Percentiles rank a stretch among this genome's conserved stretches.
Conservation (phyloP, 2,113 vertebrate genomes). For the Candoia aspera region DNA sequence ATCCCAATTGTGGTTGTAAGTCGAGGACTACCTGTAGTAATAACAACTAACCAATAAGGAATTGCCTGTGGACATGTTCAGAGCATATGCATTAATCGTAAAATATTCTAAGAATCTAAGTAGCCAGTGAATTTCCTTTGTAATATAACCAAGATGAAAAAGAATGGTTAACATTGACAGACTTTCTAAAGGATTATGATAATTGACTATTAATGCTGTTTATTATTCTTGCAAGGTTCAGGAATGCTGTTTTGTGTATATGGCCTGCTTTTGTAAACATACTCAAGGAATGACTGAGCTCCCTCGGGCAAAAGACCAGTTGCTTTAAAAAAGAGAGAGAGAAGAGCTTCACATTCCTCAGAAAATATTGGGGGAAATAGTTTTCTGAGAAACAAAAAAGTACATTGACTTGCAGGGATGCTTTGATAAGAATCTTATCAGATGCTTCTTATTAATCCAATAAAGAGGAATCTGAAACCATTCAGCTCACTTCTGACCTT, state of each 20-base stretch:
- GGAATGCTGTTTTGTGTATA: not conserved
- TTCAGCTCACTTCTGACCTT: not conserved
- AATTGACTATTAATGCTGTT: not conserved
- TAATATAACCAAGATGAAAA: not conserved
- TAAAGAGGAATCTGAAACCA: too few relatives aligned
- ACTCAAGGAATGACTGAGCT: conserved; percentile 51
- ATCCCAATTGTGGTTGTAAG: too few relatives aligned
- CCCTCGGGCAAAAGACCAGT: conserved; percentile 40
- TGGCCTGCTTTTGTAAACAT: conserved; percentile 31
- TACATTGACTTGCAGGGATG: not conserved
- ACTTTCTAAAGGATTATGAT: not conserved
- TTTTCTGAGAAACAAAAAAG: conserved; percentile 30
- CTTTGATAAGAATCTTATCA: not conserved
- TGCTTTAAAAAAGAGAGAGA: conserved; percentile 40
- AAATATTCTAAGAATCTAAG: not conserved
- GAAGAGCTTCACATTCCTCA: conserved; percentile 22
- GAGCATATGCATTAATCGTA: not conserved
- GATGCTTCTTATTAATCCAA: not conserved
- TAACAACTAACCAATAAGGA: not conserved
- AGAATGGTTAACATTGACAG: not conserved
- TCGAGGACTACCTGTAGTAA: not conserved
- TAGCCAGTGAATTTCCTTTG: not conserved
- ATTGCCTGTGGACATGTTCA: not conserved
- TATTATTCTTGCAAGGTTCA: not conserved
- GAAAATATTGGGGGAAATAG: not conserved